Evolutionary conservation across 2,797 vertebrate genomes (phyloP).

Genomic region (Pangasius mekongensis): DNA sequence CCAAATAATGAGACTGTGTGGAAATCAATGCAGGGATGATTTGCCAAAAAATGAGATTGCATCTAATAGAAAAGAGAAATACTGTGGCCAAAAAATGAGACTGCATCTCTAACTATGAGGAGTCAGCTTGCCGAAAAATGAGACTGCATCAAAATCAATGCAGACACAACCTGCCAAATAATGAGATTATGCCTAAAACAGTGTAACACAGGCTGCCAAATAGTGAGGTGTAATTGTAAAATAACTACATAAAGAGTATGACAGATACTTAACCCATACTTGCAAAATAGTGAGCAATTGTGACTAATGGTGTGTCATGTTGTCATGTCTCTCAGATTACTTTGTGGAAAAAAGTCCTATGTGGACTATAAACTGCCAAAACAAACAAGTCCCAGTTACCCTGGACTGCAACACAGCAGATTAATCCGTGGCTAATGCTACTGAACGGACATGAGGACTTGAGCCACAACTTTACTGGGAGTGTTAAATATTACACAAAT

Average conservation of each 20-base stretch:
- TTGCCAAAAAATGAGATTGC: slow-evolving; percentile 8
- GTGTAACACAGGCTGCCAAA: slow-evolving; percentile 1
- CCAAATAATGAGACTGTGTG: not conserved
- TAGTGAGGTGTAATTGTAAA: slow-evolving; percentile 26
- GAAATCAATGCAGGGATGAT: not conserved
- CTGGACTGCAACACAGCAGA: not conserved
- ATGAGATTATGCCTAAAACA: slow-evolving; percentile 24
- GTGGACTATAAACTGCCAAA: slow-evolving; percentile 23
- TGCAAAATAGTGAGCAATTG: slow-evolving; percentile 48
- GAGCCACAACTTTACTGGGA: not conserved
- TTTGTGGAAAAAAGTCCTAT: slow-evolving; percentile 16
- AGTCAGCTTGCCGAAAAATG: slow-evolving; percentile 28
- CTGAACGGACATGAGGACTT: not conserved
- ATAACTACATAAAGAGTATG: not conserved
- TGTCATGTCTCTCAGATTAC: slow-evolving; percentile 1
- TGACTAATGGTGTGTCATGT: slow-evolving; percentile 15
- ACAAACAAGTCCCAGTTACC: not conserved
- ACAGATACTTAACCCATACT: not conserved
- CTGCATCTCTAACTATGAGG: not conserved
- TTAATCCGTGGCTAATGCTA: not conserved
- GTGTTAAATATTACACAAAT: slow-evolving; percentile 11
- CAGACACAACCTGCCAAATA: slow-evolving; percentile 20
- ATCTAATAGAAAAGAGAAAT: not conserved
- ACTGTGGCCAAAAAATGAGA: not conserved
- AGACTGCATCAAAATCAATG: slow-evolving; percentile 25